These are phyloP conservation scores for Andrena marginata DNA, from an alignment of 2,888 invertebrate genomes.

Conservation along the genomic window DNA sequence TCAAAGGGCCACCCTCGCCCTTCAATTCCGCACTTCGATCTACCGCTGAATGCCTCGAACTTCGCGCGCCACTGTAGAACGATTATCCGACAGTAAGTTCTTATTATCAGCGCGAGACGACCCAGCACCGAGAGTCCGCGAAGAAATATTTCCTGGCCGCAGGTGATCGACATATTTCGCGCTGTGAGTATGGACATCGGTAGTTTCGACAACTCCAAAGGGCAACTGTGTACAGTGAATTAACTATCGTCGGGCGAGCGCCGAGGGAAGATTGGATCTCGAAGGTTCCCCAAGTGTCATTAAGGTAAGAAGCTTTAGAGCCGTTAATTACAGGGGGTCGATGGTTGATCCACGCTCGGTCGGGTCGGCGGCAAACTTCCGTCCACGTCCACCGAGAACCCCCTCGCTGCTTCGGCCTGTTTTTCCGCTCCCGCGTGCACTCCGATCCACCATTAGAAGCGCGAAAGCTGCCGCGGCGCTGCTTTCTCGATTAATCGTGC, in stretches of 20 bases:
- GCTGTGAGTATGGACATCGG: neutral
- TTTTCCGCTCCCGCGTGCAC: too few relatives aligned
- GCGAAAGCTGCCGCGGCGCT: too few relatives aligned
- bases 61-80: neutral
- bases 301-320: constrained; percentile 13
- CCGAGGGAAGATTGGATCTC: neutral
- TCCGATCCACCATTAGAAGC: too few relatives aligned
- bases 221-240: constrained; percentile 27
- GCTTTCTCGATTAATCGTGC: too few relatives aligned
- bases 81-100: neutral
- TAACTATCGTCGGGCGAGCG: neutral
- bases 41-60: neutral
- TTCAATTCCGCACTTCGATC: neutral
- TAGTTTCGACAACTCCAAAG: neutral
- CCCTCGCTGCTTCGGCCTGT: too few relatives aligned
- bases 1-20: neutral
- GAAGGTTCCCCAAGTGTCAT: neutral
- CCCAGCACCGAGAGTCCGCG: neutral
- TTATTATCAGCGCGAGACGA: neutral
- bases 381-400: neutral
- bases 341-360: neutral
- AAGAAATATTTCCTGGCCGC: neutral
- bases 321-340: neutral
- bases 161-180: neutral
- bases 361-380: neutral